Evolutionary conservation across 2,797 vertebrate species (phyloP).

Genomic region (Iguana delicatissima): DNA sequence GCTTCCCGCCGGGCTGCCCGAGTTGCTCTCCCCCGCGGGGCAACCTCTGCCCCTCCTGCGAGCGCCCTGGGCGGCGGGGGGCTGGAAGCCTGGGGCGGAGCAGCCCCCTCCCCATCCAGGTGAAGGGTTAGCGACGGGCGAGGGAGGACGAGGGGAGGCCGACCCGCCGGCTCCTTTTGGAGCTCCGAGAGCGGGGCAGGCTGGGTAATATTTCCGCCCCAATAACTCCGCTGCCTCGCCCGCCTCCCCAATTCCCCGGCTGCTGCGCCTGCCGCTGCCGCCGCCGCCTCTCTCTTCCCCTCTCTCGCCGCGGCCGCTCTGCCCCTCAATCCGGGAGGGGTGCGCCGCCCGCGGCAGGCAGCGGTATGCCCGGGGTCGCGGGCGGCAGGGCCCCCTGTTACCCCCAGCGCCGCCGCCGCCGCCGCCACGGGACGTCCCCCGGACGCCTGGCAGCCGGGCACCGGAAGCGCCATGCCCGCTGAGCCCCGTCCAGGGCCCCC

Average conservation of each 20-base stretch:
- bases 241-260: neutral
- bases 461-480: neutral
- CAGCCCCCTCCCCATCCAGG: neutral
- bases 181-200: conserved; percentile 48
- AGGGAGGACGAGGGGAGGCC: neutral
- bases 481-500: neutral
- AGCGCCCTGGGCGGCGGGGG: too few relatives aligned
- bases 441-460: neutral
- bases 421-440: neutral
- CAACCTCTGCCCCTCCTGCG: neutral
- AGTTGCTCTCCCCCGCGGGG: too few relatives aligned
- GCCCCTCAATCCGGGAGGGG: neutral
- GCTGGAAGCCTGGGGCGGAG: too few relatives aligned
- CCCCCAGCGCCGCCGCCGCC: too few relatives aligned
- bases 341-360: neutral
- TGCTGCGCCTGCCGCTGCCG: neutral
- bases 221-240: conserved; percentile 47
- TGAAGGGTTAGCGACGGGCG: neutral
- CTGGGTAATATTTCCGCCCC: conserved; percentile 70
- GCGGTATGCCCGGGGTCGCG: neutral
- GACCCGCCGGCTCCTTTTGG: neutral
- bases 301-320: neutral
- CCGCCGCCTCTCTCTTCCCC: neutral
- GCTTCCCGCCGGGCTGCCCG: too few relatives aligned
- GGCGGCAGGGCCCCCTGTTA: fast-evolving